These are phyloP conservation scores for Apodemus sylvaticus DNA, from an alignment of 2,113 vertebrate species.

Conservation along the genomic window DNA sequence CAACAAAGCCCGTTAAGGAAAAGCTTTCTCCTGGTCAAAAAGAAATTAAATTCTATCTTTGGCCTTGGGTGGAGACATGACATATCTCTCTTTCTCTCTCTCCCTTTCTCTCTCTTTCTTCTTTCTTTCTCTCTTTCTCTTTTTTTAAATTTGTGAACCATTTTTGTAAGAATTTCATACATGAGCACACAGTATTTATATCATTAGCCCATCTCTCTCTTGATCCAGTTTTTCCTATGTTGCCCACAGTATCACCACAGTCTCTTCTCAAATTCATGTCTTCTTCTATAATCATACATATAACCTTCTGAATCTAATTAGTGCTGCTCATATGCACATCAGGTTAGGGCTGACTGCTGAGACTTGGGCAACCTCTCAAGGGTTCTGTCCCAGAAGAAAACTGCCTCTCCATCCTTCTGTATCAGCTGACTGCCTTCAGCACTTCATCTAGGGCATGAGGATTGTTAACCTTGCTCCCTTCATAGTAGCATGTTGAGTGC, in stretches of 20 bases:
- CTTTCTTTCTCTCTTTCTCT: not conserved
- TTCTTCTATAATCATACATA: not conserved
- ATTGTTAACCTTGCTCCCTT: not conserved
- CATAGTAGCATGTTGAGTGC: no score
- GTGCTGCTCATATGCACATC: not conserved
- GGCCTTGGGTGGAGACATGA: not conserved
- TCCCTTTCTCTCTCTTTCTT: no score
- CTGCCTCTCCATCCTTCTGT: not conserved
- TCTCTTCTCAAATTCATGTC: not conserved
- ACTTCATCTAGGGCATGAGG: not conserved
- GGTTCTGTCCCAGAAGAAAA: not conserved
- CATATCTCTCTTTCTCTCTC: no score
- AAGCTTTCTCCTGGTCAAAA: not conserved
- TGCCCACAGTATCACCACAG: no score
- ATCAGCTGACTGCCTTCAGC: not conserved
- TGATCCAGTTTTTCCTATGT: not conserved
- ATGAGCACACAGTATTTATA: not conserved
- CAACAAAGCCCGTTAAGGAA: not conserved
- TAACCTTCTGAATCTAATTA: not conserved
- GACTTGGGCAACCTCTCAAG: not conserved
- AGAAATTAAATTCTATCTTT: not conserved
- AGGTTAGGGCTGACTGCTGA: not conserved
- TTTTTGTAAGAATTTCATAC: not conserved
- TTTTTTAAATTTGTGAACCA: not conserved
- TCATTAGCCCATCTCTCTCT: not conserved